Evolutionary conservation across 2,888 invertebrate species (phyloP).

Genomic region (Papilio elwesi): DNA sequence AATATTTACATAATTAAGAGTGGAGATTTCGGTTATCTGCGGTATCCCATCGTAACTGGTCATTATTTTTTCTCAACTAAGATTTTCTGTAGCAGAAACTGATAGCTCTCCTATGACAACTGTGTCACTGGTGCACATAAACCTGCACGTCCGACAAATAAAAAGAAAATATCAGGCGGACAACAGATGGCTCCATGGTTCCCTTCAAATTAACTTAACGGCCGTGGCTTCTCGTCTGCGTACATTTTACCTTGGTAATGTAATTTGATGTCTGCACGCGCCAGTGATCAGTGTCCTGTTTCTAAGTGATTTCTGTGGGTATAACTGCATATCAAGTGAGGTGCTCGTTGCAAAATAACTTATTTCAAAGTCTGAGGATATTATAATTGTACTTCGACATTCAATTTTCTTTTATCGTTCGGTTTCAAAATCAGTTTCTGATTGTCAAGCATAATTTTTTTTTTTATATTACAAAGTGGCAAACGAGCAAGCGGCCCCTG

Average conservation of each 20-base stretch:
- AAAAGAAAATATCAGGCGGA: conserved; percentile 16
- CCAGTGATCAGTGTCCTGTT: not conserved
- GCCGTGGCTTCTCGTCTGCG: not conserved
- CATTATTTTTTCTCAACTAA: not conserved
- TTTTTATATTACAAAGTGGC: too few relatives aligned
- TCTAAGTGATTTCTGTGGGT: not conserved
- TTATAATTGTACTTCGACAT: not conserved
- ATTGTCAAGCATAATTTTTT: too few relatives aligned
- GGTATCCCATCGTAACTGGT: too few relatives aligned
- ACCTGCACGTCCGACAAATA: conserved; percentile 13
- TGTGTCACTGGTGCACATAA: not conserved
- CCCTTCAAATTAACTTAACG: conserved; percentile 25
- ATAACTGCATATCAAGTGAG: not conserved
- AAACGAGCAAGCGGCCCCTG: too few relatives aligned
- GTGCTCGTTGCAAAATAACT: not conserved
- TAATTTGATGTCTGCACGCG: not conserved
- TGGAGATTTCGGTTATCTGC: too few relatives aligned
- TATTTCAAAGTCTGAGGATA: not conserved
- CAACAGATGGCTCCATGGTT: conserved; percentile 18
- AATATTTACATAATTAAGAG: too few relatives aligned
- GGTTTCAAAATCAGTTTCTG: too few relatives aligned
- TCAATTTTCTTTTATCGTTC: too few relatives aligned
- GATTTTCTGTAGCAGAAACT: not conserved
- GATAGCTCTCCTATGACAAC: not conserved
- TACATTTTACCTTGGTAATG: conserved; percentile 13